phyloP scores from a whole-genome alignment of 1,140 invertebrate species.

The Caenorhabditis inopinata region DNA sequence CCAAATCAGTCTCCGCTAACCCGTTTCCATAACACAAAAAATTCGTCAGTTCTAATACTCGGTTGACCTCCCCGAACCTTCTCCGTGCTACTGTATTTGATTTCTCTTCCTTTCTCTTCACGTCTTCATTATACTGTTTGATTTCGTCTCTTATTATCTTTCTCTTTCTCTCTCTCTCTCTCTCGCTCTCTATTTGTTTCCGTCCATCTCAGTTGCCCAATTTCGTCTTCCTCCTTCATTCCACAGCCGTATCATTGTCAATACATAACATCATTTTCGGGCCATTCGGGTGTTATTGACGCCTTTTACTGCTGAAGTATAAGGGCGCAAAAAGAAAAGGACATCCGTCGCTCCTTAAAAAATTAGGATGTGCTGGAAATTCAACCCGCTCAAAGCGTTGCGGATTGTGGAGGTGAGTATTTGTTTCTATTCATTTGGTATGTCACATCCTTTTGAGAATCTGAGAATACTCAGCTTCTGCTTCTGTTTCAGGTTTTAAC shows the following conservation, averaged over 20 bases:
- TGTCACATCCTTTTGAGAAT: not conserved
- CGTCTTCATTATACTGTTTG: not conserved
- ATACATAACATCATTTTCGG: not conserved
- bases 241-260: not conserved
- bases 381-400: slow-evolving; percentile 10
- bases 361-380: slow-evolving; percentile 36
- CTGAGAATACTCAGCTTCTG: not conserved
- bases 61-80: too few species aligned
- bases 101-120: not conserved
- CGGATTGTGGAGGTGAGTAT: not conserved
- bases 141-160: not conserved
- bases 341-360: too few species aligned
- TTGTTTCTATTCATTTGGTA: not conserved
- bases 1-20: too few species aligned
- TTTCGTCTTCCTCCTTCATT: too few species aligned
- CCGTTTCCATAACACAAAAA: too few species aligned
- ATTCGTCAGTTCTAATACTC: too few species aligned
- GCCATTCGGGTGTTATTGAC: not conserved
- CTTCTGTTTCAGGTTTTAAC: too few species aligned
- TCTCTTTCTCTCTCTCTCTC: not conserved
- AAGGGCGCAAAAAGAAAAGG: not conserved
- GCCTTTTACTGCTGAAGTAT: too few species aligned
- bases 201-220: not conserved
- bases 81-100: too few species aligned
- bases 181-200: not conserved